A percentile compares a stretch with the other conserved stretches of the same genome.
These are phyloP conservation scores for Bombus difficillimus DNA, from an alignment of 1,140 invertebrate species.

Conservation along the genomic window DNA sequence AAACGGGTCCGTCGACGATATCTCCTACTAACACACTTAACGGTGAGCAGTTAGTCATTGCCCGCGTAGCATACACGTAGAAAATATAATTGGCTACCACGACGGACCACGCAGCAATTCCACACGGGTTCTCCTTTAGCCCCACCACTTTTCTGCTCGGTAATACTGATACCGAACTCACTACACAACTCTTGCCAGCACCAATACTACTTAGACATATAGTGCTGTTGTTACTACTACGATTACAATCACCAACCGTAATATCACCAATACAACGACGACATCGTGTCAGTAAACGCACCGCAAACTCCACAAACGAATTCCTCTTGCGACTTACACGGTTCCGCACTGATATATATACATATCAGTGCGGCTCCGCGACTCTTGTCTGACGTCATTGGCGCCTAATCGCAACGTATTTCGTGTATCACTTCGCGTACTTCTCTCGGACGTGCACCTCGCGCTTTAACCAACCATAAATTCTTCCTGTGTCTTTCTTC, in stretches of 20 bases:
- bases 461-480: background rate
- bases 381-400: slow-evolving; percentile 74
- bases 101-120: slow-evolving; percentile 61
- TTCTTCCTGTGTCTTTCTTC: background rate
- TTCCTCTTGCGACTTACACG: slow-evolving; percentile 49
- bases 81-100: slow-evolving; percentile 63
- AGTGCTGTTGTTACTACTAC: slow-evolving; percentile 42
- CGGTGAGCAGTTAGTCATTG: slow-evolving; percentile 77
- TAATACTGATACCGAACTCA: slow-evolving; percentile 41
- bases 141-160: slow-evolving; percentile 43
- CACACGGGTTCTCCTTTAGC: slow-evolving; percentile 58
- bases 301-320: slow-evolving; percentile 63
- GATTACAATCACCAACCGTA: slow-evolving; percentile 33
- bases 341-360: slow-evolving; percentile 7
- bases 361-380: slow-evolving; percentile 5
- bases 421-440: slow-evolving; percentile 29
- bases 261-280: slow-evolving; percentile 31
- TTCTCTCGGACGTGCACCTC: slow-evolving; percentile 30
- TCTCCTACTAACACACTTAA: slow-evolving; percentile 77
- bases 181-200: slow-evolving; percentile 23
- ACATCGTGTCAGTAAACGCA: slow-evolving; percentile 51
- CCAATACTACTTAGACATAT: slow-evolving; percentile 21
- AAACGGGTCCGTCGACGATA: slow-evolving; percentile 61
- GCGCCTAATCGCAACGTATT: slow-evolving; percentile 73
- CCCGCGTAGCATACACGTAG: slow-evolving; percentile 65